Conservation (phyloP, 2,113 vertebrate genomes). For the Lonchura striata region DNA sequence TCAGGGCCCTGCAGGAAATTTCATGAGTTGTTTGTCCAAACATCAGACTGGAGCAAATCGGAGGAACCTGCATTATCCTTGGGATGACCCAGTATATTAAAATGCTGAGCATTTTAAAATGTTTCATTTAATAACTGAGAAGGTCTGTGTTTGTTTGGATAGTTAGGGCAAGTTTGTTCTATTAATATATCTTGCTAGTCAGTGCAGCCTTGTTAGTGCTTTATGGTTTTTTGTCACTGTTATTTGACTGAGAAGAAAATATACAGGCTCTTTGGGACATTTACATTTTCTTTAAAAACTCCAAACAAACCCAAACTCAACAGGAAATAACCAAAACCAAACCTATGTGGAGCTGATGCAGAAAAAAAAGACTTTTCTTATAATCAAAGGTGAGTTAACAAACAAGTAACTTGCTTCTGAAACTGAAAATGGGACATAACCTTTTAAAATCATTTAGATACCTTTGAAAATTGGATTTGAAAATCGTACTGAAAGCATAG, state of each 20-base stretch:
- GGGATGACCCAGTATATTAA: not conserved
- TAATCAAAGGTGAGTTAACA: not conserved
- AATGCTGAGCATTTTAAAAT: not conserved
- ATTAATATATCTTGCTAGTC: not conserved
- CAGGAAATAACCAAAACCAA: not conserved
- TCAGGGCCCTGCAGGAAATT: not conserved
- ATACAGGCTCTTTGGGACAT: not conserved
- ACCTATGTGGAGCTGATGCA: not conserved
- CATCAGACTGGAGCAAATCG: not conserved
- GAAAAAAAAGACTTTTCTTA: rapidly evolving
- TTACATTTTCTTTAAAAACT: not conserved
- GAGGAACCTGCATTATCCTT: not conserved
- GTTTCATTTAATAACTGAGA: not conserved
- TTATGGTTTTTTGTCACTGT: not conserved
- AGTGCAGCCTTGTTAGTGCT: not conserved
- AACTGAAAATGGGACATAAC: not conserved
- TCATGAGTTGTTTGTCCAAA: not conserved
- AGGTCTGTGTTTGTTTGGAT: not conserved
- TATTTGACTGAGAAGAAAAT: not conserved
- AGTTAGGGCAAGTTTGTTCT: not conserved
- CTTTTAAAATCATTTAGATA: not conserved
- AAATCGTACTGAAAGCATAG: not conserved
- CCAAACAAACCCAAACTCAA: rapidly evolving
- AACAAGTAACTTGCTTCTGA: not conserved
- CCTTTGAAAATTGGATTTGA: not conserved